Percentiles rank a stretch among this genome's conserved stretches.
Conservation (phyloP, 2,797 vertebrate species). For the Pogoniulus pusillus region DNA sequence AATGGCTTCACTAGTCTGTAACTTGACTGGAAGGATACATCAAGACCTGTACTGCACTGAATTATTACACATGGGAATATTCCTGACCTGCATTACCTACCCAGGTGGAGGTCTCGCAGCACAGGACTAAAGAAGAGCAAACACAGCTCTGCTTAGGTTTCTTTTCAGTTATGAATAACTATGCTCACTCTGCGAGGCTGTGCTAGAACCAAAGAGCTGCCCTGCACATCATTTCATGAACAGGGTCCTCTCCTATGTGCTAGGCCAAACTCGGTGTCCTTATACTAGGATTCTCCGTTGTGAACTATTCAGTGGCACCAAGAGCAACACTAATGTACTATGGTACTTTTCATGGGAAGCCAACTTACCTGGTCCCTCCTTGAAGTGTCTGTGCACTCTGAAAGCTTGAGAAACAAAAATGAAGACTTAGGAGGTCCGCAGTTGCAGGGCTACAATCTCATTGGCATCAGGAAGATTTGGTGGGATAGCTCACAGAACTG, state of each 20-base stretch:
- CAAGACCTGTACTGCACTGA: neutral
- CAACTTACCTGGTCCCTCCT: neutral
- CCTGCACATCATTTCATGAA: neutral
- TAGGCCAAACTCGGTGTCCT: neutral
- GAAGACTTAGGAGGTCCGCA: neutral
- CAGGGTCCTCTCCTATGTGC: neutral
- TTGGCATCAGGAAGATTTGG: neutral
- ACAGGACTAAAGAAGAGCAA: neutral
- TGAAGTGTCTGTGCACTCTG: neutral
- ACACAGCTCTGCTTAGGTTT: neutral
- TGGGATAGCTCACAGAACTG: neutral
- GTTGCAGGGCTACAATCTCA: too few relatives aligned
- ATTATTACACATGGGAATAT: neutral
- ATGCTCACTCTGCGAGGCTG: neutral
- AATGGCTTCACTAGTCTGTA: neutral
- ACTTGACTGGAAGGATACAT: neutral
- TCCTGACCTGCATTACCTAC: neutral
- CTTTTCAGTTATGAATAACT: neutral
- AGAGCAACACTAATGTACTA: neutral
- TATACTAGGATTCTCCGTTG: neutral
- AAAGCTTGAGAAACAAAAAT: neutral
- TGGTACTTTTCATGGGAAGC: neutral
- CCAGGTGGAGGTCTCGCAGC: neutral
- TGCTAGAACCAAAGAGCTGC: neutral
- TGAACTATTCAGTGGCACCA: neutral